phyloP scores from a whole-genome alignment of 2,888 invertebrate species.

The Drosophila parthenogenetica region DNA sequence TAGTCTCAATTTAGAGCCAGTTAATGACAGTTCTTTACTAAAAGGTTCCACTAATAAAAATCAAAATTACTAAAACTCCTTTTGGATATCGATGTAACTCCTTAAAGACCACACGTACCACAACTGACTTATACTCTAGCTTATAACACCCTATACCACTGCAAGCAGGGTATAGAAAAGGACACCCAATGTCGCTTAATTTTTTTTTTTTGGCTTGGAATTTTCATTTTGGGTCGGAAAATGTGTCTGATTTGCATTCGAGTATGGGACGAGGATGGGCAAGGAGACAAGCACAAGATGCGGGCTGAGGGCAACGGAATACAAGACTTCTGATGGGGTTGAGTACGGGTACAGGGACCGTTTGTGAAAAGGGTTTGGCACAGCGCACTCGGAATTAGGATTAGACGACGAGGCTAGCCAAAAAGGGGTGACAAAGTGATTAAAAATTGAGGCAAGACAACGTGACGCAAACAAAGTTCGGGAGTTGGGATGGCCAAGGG shows the following conservation, averaged over 20 bases:
- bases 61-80: no score
- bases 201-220: conserved; percentile 57
- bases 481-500: conserved; percentile 23
- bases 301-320: neutral
- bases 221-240: conserved; percentile 72
- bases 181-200: conserved; percentile 38
- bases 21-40: no score
- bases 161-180: conserved; percentile 15
- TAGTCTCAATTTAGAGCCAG: no score
- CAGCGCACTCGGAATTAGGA: conserved; percentile 59
- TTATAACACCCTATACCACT: neutral
- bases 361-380: conserved; percentile 70
- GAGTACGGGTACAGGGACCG: conserved; percentile 27
- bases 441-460: conserved; percentile 71
- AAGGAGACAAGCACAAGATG: conserved; percentile 1
- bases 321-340: conserved; percentile 12
- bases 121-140: no score
- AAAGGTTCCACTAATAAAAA: no score
- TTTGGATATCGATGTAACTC: no score
- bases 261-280: conserved; percentile 24
- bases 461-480: conserved; percentile 11
- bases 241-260: conserved; percentile 79
- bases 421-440: conserved; percentile 77
- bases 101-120: no score
- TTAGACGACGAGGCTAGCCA: conserved; percentile 51